phyloP scores from a whole-genome alignment of 2,797 vertebrate species.

The Malacoctenus gilli region DNA sequence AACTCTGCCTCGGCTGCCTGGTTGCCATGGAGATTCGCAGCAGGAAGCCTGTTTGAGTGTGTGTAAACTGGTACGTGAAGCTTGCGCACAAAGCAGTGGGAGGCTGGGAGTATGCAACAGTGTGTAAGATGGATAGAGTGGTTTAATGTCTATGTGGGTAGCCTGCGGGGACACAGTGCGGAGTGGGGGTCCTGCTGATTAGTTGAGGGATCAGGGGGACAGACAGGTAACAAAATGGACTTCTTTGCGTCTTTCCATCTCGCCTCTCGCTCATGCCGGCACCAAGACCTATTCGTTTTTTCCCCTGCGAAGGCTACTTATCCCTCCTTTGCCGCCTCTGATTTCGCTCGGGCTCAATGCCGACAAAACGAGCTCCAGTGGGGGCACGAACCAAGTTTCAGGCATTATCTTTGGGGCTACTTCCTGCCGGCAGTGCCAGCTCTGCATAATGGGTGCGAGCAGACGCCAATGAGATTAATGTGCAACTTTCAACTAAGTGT shows the following conservation, averaged over 20 bases:
- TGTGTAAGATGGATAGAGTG: conserved; percentile 8
- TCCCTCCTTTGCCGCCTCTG: conserved; percentile 6
- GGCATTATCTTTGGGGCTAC: conserved; percentile 30
- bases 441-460: conserved; percentile 15
- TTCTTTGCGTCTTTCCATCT: conserved; percentile 5
- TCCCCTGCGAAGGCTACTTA: background rate
- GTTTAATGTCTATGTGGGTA: conserved; percentile 14
- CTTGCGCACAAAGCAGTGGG: conserved; percentile 7
- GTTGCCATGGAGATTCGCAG: conserved; percentile 64
- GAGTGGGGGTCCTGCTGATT: conserved; percentile 49
- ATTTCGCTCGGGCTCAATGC: conserved; percentile 14
- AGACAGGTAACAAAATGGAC: conserved; percentile 34
- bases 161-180: conserved; percentile 39
- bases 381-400: conserved; percentile 25
- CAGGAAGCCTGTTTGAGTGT: conserved; percentile 26
- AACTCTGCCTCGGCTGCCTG: conserved; percentile 17
- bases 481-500: conserved; percentile 25
- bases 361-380: conserved; percentile 41
- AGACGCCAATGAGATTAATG: conserved; percentile 35
- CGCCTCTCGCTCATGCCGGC: conserved; percentile 6
- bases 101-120: conserved; percentile 10
- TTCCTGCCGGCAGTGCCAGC: conserved; percentile 19
- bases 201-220: conserved; percentile 41
- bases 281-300: conserved; percentile 15
- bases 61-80: conserved; percentile 11